Base-by-base conservation (phyloP, 2,888 invertebrate genomes). In the Lithosia quadra region DNA sequence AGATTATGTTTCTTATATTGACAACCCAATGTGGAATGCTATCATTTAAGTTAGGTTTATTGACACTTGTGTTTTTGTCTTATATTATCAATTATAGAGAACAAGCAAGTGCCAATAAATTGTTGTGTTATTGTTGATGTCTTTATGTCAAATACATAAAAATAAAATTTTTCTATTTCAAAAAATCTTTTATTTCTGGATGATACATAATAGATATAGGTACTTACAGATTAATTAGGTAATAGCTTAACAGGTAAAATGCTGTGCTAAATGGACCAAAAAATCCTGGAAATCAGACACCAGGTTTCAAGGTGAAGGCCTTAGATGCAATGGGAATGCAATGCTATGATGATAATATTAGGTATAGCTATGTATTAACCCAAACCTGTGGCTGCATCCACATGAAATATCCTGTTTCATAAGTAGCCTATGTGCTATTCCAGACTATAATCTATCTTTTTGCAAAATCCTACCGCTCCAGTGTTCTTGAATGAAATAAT, bases 11-110 rank as follows among this genome's bases (percentile, higher is more conserved):
- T 91, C 90, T 65, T 89, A 91, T 70, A 89, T 92, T 83, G 91
- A 92, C 79, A 90, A 92, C 79, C 90, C 91, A n/a, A 75, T 91
- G 82, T 92, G 92, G 92, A 87, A 90, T 84, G 77, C 84, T 68
- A 85, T 90, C 61, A 74, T 78, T 63, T 78, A 55, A 65, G 60
- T 68, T 58, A 15, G 67, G 34, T 33, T 53, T 7, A 60, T 69
- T 63, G 58, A 28, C 21, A 49, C 55, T 58, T 15, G 13, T 63
- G 8, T n/a, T 9, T 70, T 70, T 59, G 59, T 71, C 65, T 68
- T 43, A n/a, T n/a, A n/a, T n/a, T n/a, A n/a, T n/a, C n/a, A n/a
- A n/a, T n/a, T n/a, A n/a, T n/a, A n/a, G n/a, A n/a, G n/a, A n/a
- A n/a, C n/a, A n/a, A n/a, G n/a, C n/a, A n/a, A n/a, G n/a, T n/a